Conservation (phyloP, 1,140 invertebrate genomes). For the Drosophila asahinai region DNA sequence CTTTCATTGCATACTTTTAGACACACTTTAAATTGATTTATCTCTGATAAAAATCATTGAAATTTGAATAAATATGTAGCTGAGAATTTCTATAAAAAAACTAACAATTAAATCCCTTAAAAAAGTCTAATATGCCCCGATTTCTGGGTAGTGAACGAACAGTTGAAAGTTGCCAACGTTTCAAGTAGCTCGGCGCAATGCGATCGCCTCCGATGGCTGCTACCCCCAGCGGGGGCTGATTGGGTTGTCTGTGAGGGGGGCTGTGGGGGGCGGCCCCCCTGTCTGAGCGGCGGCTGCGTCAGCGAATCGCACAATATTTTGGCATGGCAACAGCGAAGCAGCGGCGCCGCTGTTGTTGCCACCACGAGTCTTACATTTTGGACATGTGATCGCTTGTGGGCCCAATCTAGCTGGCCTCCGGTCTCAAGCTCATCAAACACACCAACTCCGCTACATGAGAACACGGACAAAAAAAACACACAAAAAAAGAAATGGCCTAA, state of each 20-base stretch:
- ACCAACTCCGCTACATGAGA: neutral
- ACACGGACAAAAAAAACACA: neutral
- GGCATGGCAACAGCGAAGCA: slow-evolving; percentile 57
- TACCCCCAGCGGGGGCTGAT: slow-evolving; percentile 8
- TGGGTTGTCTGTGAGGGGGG: neutral
- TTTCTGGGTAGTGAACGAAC: neutral
- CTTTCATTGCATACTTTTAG: neutral
- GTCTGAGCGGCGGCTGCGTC: slow-evolving; percentile 51
- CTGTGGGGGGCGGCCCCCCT: slow-evolving; percentile 1
- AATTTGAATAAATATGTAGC: neutral
- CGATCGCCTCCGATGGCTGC: slow-evolving; percentile 28
- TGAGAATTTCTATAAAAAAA: neutral
- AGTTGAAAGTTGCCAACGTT: slow-evolving; percentile 31
- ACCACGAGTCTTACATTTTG: slow-evolving; percentile 46
- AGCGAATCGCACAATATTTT: slow-evolving; percentile 54
- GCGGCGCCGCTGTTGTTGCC: slow-evolving; percentile 11
- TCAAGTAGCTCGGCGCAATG: slow-evolving; percentile 37
- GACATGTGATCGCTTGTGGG: slow-evolving; percentile 47
- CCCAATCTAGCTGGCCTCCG: slow-evolving; percentile 26
- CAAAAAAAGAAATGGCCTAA: neutral
- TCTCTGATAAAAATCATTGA: too few relatives aligned
- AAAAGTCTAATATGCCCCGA: neutral
- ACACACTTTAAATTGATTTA: neutral
- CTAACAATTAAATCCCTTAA: neutral
- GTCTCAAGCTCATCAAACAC: slow-evolving; percentile 24